Evolutionary conservation across 2,113 vertebrate genomes (phyloP).

Genomic region (Campylorhamphus procurvoides): DNA sequence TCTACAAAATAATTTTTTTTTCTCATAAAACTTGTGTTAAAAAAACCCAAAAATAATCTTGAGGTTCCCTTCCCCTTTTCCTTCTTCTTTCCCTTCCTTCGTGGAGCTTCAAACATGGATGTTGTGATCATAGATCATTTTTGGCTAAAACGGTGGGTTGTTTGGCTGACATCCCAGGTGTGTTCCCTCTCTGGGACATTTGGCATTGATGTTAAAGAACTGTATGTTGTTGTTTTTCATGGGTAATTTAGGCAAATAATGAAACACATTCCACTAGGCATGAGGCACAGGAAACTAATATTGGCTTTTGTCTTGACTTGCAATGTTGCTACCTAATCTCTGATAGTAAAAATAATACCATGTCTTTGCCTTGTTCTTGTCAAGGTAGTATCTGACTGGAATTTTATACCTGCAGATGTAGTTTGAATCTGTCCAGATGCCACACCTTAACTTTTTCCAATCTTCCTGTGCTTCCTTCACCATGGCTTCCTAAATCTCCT

Average conservation of each 20-base stretch:
- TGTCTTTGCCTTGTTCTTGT: not conserved
- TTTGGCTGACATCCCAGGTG: not conserved
- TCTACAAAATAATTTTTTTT: not conserved
- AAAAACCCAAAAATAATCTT: not conserved
- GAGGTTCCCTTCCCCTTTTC: not conserved
- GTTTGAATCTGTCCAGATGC: not conserved
- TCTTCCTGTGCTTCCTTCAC: not conserved
- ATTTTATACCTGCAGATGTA: not conserved
- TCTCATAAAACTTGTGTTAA: not conserved
- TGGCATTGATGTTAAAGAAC: not conserved
- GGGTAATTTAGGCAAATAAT: slow-evolving; percentile 4
- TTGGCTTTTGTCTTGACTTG: not conserved
- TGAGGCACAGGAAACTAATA: not conserved
- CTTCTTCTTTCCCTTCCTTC: no score
- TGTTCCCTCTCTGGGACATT: not conserved
- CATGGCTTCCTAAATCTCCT: not conserved
- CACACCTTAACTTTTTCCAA: not conserved
- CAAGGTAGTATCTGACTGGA: not conserved
- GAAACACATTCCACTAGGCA: slow-evolving; percentile 13
- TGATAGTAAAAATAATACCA: not conserved
- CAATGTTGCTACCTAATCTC: not conserved
- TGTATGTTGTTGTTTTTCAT: not conserved
- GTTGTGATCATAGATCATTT: not conserved
- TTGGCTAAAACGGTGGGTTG: not conserved
- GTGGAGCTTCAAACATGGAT: not conserved